phyloP scores from a whole-genome alignment of 2,797 vertebrate genomes.

The Falco naumanni region DNA sequence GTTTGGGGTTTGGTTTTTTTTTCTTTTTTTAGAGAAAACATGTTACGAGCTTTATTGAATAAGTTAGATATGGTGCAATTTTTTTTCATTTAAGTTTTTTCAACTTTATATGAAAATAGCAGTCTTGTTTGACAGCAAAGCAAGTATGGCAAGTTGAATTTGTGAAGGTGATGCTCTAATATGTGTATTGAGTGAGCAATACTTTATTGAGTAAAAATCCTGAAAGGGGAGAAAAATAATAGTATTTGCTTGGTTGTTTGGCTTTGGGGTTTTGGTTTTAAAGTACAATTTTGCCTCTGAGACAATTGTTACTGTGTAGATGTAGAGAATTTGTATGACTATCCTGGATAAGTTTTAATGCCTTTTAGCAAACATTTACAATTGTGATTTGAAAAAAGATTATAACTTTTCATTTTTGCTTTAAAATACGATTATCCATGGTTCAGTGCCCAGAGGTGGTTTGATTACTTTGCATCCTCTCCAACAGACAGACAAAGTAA shows the following conservation, averaged over 20 bases:
- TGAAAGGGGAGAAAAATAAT: neutral
- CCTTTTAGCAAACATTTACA: neutral
- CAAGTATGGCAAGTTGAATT: slow-evolving; percentile 21
- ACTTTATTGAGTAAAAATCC: neutral
- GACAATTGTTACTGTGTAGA: neutral
- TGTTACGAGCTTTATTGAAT: neutral
- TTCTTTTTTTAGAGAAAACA: neutral
- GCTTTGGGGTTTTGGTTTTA: slow-evolving; percentile 16
- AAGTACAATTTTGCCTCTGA: neutral
- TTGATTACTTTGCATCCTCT: slow-evolving; percentile 53
- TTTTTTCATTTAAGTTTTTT: neutral
- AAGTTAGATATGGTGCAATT: neutral
- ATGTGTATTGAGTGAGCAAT: neutral
- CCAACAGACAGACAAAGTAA: slow-evolving; percentile 55
- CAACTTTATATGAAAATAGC: neutral
- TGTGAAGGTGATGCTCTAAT: neutral
- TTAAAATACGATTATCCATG: neutral
- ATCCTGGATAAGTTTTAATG: slow-evolving; percentile 42
- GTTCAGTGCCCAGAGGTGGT: slow-evolving; percentile 30
- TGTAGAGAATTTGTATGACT: slow-evolving; percentile 7
- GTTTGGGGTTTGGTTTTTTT: neutral
- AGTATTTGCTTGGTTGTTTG: neutral
- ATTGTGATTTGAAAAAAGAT: neutral
- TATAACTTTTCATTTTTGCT: slow-evolving; percentile 4
- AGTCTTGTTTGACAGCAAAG: neutral